These are phyloP conservation scores for Formica aserva DNA, from an alignment of 2,888 invertebrate genomes.

Conservation along the genomic window DNA sequence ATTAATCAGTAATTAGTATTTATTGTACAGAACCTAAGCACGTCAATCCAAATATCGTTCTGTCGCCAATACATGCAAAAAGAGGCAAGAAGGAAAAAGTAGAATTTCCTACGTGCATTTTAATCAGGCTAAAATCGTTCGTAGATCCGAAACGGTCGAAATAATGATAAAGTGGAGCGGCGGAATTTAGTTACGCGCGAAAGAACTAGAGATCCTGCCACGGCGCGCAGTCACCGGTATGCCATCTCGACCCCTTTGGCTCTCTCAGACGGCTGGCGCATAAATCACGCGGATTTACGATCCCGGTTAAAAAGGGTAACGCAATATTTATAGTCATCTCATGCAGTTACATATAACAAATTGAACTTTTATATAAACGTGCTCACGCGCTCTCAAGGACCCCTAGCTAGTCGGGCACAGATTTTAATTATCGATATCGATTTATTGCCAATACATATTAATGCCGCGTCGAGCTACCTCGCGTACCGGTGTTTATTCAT, in stretches of 20 bases:
- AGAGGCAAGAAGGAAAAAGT: not conserved
- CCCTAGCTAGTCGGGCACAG: conserved; percentile 73
- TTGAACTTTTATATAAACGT: conserved; percentile 84
- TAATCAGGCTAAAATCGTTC: conserved; percentile 37
- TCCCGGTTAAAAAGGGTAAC: conserved; percentile 83
- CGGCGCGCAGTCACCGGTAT: conserved; percentile 69
- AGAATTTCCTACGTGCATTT: conserved; percentile 25
- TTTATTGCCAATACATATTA: conserved; percentile 85
- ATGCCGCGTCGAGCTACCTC: conserved; percentile 78
- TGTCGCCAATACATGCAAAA: not conserved
- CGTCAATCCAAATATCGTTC: not conserved
- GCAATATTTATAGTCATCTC: conserved; percentile 85
- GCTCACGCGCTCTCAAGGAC: conserved; percentile 61
- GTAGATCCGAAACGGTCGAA: conserved; percentile 31
- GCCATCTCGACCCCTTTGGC: conserved; percentile 61
- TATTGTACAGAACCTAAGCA: not conserved
- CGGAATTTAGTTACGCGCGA: conserved; percentile 57
- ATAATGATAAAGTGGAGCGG: conserved; percentile 43
- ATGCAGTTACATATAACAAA: conserved; percentile 84
- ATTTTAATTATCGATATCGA: conserved; percentile 86
- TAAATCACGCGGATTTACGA: conserved; percentile 85
- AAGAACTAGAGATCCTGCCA: conserved; percentile 74
- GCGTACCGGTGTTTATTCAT: conserved; percentile 82
- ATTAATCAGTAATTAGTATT: not conserved
- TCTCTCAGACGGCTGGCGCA: conserved; percentile 72